A percentile compares a stretch with the other conserved stretches of the same genome.
phyloP scores from a whole-genome alignment of 2,113 vertebrate genomes.

The Phrynocephalus versicolor region DNA sequence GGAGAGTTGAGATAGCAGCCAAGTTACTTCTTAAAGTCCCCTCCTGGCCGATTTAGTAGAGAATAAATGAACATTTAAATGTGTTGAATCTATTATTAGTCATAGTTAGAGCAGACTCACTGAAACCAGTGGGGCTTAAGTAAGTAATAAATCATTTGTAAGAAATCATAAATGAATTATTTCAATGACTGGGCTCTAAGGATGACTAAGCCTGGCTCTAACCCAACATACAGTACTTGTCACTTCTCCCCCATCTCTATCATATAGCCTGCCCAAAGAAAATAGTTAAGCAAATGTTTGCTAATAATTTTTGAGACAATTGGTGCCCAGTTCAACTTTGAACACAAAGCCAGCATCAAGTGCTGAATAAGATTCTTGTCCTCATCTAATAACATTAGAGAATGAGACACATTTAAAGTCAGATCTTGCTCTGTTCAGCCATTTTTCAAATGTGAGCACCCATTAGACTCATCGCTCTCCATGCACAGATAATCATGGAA shows the following conservation, averaged over 20 bases:
- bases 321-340: background rate
- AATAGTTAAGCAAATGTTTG: background rate
- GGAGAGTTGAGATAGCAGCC: constrained; percentile 36
- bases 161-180: background rate
- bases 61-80: background rate
- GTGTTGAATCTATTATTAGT: background rate
- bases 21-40: constrained; percentile 13
- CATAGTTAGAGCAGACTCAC: background rate
- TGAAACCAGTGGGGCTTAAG: too few species aligned
- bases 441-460: too few species aligned
- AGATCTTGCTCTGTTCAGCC: too few species aligned
- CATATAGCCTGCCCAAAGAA: background rate
- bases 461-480: too few species aligned
- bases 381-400: background rate
- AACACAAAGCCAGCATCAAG: background rate
- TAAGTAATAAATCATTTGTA: too few species aligned
- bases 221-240: background rate
- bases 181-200: background rate
- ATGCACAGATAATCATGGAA: too few species aligned
- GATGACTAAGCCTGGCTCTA: background rate
- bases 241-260: background rate
- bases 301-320: background rate
- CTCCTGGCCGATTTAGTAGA: background rate
- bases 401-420: too few species aligned
- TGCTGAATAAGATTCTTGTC: background rate